phyloP scores from a whole-genome alignment of 53 echinoderm and acorn worm genomes.

The Glandiceps talaboti region DNA sequence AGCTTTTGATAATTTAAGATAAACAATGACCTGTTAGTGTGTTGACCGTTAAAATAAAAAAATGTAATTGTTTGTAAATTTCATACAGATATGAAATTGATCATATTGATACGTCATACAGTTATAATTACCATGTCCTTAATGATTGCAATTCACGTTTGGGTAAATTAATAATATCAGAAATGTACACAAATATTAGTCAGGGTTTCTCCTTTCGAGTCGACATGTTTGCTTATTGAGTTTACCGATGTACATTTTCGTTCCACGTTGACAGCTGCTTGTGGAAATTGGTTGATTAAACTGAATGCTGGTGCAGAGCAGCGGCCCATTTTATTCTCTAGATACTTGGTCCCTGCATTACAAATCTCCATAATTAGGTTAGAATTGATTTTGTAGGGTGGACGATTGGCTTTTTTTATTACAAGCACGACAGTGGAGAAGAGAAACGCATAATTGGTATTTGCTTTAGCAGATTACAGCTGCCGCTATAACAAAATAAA shows the following conservation, averaged over 20 bases:
- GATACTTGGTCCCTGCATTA: neutral
- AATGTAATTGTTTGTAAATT: too few relatives aligned
- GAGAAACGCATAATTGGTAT: neutral
- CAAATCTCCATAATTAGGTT: neutral
- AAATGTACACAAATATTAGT: neutral
- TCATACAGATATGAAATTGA: too few relatives aligned
- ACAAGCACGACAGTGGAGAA: neutral
- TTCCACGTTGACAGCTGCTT: neutral
- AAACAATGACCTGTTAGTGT: too few relatives aligned
- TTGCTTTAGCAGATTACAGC: neutral
- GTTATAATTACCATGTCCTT: neutral
- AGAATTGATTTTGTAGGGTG: neutral
- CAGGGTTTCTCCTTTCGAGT: neutral
- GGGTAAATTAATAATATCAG: neutral
- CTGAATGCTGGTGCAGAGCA: neutral
- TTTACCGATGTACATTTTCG: neutral
- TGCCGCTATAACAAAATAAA: neutral
- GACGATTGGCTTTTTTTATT: neutral
- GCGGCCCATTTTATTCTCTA: neutral
- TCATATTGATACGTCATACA: too few relatives aligned
- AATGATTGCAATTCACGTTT: neutral
- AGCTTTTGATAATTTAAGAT: too few relatives aligned
- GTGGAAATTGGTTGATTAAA: neutral
- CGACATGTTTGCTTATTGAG: neutral
- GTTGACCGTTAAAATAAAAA: too few relatives aligned